Evolutionary conservation across 2,888 invertebrate species (phyloP), one percentile per base, ranked within the genome.

Genomic region (Achlya flavicornis): DNA sequence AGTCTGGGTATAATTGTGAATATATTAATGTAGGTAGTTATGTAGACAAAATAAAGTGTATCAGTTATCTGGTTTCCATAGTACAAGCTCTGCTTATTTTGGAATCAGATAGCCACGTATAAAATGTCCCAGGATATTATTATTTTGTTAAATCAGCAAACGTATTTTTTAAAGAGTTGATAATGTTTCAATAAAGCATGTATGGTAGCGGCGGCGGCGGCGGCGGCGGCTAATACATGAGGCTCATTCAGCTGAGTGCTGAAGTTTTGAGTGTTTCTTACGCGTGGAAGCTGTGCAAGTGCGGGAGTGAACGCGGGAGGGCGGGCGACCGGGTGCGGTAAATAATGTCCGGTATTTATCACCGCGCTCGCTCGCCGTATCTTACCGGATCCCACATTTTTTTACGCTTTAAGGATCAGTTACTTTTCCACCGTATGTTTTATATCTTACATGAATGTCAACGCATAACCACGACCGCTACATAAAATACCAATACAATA

Each of bases 381-480:
- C 48, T 48, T 48, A n/a, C 48, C 48, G 7, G 48, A 48, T 16
- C 48, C 48, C 48, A 48, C 48, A 48, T 48, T 48, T 48, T 48
- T 48, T 48, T 16, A 48, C 48, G 48, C 48, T 58, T 58, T 58
- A 58, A 32, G 33, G 58, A 58, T 32, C 26, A 58, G 33, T 32
- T 26, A 32, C 57, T 58, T 58, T 58, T 58, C 14, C 11, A 58
- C 4, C 58, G 58, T 58, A 58, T 26, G 33, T 32, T 58, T 32
- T 58, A 58, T 32, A 58, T 32, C 33, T 14, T 19, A 12, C 1
- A 48, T 46, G 14, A 46, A 46, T 46, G 3, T 14, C n/a, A 14
- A 14, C 46, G 6, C 46, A n/a, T 46, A 46, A 10, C 35, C 35
- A 35, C 35, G 35, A 35, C 5, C 0, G 35, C 7, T 35, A 0